Base-by-base conservation (phyloP, 2,888 invertebrate genomes). In the Melinopterus prodromus region DNA sequence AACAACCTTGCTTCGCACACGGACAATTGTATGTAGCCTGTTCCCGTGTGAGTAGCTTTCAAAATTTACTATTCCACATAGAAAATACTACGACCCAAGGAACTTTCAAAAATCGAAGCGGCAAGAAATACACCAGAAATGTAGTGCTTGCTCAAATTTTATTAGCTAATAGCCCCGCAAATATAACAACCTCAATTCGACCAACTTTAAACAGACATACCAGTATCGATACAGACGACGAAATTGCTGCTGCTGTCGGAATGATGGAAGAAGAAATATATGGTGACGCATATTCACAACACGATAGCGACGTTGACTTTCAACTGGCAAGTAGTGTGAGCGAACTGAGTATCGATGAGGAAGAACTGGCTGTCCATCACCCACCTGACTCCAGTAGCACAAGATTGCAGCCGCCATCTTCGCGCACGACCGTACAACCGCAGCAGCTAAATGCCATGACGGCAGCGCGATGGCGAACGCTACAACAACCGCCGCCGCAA, bases 1-100 rank as follows among this genome's bases (percentile, higher is more conserved):
- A 78, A 69, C 70, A 74, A 12, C 82, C 82, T 0, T 83, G 83
- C 76, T 84, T 84, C 69, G 36, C 81, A 1, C 82, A 84, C 74
- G 84, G 84, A 2, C 84, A 84, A 70, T 38, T 84, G 15, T 84
- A 84, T 37, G 83, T 84, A 6, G 83, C 83, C 2, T 80, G 80
- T 15, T 83, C 82, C 6, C 35, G 83, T n/a, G n/a, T n/a, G n/a
- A 78, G 82, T 16, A 6, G 16, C 53, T 53, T 53, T 12, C 53
- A 53, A 53, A 53, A 53, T 53, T 53, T 3, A 69, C 71, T n/a
- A 70, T 70, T 16, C 12, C 79, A 6, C 16, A 70, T 71, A 70
- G n/a, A 70, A 74, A 77, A 16, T 15, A 70, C 69, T 6, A 37
- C 35, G 7, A 36, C 15, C 6, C 79, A 79, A 5, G 76, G 16